These are phyloP conservation scores for Platynereis dumerilii DNA, from an alignment of 2,888 invertebrate species.

Conservation along the genomic window DNA sequence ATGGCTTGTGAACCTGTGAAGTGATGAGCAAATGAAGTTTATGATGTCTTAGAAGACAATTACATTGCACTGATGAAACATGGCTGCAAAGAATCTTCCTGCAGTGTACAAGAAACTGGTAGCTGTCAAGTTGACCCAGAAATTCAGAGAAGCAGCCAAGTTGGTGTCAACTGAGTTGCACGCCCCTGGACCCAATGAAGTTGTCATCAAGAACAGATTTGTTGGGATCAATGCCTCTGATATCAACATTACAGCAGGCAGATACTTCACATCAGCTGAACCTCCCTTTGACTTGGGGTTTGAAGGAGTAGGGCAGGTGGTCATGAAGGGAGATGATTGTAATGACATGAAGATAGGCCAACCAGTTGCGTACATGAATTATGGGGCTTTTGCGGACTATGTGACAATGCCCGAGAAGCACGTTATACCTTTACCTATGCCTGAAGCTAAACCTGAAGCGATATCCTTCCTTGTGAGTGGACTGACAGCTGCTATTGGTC, in stretches of 20 bases:
- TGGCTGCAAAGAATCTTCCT: conserved; percentile 1
- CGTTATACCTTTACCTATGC: conserved; percentile 43
- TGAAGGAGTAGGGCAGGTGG: conserved; percentile 54
- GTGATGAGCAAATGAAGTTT: too few relatives aligned
- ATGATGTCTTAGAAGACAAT: too few relatives aligned
- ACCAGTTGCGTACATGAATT: conserved; percentile 49
- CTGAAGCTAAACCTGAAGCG: conserved; percentile 47
- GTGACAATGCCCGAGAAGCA: conserved; percentile 46
- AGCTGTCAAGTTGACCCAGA: conserved; percentile 49
- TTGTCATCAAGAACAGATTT: conserved; percentile 58
- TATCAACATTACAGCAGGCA: conserved; percentile 58
- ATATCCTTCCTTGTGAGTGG: conserved; percentile 57
- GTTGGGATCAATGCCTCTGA: conserved; percentile 62
- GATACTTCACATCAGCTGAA: conserved; percentile 48
- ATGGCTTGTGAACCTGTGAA: too few relatives aligned
- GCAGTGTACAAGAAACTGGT: conserved; percentile 43
- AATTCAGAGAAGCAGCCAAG: conserved; percentile 53
- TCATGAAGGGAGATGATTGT: conserved; percentile 42
- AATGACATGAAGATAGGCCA: conserved; percentile 46
- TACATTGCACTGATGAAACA: too few relatives aligned
- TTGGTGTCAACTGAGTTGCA: conserved; percentile 48
- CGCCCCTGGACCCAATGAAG: conserved; percentile 48
- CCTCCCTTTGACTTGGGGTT: conserved; percentile 55
- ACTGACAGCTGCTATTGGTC: conserved; percentile 56
- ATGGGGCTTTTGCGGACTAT: conserved; percentile 58